Percentiles rank a stretch among this genome's conserved stretches.
Conservation (phyloP, 2,797 vertebrate genomes). For the Carcharodon carcharias region DNA sequence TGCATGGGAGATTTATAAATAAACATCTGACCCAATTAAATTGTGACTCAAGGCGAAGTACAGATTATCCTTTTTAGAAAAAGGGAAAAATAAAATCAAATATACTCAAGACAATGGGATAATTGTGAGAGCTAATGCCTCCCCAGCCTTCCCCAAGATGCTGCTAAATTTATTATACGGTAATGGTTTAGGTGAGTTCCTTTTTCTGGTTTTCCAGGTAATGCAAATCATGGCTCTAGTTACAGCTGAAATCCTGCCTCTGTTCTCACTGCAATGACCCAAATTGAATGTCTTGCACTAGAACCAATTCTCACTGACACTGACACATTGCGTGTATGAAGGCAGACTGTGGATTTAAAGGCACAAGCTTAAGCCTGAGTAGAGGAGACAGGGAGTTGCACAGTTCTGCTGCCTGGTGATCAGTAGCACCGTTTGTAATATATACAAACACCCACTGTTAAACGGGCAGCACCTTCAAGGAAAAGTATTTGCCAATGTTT, state of each 20-base stretch:
- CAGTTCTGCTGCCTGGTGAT: neutral
- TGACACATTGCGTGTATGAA: neutral
- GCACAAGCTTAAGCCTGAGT: neutral
- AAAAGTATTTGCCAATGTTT: neutral
- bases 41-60: neutral
- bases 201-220: neutral
- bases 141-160: neutral
- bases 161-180: neutral
- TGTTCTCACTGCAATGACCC: neutral
- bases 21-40: slow-evolving; percentile 7
- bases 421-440: neutral
- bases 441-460: neutral
- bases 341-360: neutral
- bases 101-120: neutral
- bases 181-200: neutral
- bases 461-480: neutral
- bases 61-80: neutral
- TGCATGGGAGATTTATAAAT: neutral
- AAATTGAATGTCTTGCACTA: neutral
- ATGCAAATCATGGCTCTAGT: neutral
- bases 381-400: neutral
- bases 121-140: neutral
- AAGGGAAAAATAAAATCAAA: neutral
- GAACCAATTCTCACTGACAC: neutral
- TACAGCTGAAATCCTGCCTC: neutral